Base-by-base conservation (phyloP, 2,113 vertebrate genomes). In the human (Homo sapiens) region DNA sequence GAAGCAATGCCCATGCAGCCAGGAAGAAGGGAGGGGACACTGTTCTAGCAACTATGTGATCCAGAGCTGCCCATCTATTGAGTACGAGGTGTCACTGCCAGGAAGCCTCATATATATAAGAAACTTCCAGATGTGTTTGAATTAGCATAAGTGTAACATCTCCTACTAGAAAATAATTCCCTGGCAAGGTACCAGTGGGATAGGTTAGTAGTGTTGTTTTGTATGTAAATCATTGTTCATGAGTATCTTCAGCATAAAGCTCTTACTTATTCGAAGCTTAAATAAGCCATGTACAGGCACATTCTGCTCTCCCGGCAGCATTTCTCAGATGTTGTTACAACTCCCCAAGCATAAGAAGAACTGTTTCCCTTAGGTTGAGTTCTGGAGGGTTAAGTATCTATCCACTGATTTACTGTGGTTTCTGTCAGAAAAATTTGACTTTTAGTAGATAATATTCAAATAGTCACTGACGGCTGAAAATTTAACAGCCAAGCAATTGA, bases 371-470 rank as follows among this genome's bases (percentile, higher is more conserved):
- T 40, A 55, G 8, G 50, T 20, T 68, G 61, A 84, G 30, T 89
- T 73, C 86, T 17, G 43, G 73, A 97, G 22, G 25, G n/a, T 43
- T 78, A 64, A 79, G 30, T 89, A 82, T 68, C 14, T 76, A 27
- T 73, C 68, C 68, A n/a, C 2, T 90, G 93, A 96, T 94, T 94
- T 83, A 96, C 23, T 91, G 45, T 82, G 48, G 48, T 23, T 94
- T 76, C 11, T 92, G n/a, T 79, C 48, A 82, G 78, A 83, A 89
- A 89, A 80, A 90, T 4, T 87, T 55, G 72, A 52, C 87, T 88
- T 97, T 88, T 48, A 78, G 61, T 66, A 84, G 38, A 59, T 92
- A 45, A 73, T 93, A 84, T 92, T 88, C 81, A 90, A 93, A 87
- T 87, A 92, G n/a, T 48, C 38, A 82, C 8, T 82, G 66, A 48